Evolutionary conservation across 2,113 vertebrate species (phyloP), one percentile per base, ranked within the genome.

Genomic region (Myrmecobius fasciatus): DNA sequence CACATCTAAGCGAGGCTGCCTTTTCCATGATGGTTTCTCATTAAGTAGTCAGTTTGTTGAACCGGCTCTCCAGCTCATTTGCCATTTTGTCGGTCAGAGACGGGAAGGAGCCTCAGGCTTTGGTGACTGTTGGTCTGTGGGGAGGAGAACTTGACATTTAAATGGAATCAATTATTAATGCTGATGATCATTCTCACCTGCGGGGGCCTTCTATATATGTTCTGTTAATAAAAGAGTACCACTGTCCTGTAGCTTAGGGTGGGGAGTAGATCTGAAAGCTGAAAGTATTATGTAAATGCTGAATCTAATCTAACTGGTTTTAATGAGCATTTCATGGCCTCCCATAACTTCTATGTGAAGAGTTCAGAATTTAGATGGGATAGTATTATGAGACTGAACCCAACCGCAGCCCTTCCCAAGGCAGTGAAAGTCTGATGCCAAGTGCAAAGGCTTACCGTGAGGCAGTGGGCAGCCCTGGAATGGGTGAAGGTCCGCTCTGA

Each of bases 61-160:
- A 0, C 88, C 3, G 43, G 48, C 6, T 9, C 28, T 90, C 47
- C 54, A 54, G 52, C 25, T 25, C 5, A 1, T n/a, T 89, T 17
- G 22, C 53, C 11, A 25, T 52, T 94, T 89, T 49, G 2, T 94
- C 49, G 52, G 91, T 91, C 51, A 43, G n/a, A 93, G 54, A 28
- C 17, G n/a, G 92, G 52, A 56, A 22, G 89, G 89, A 94, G 56
- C 90, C 52, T 56, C 6, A 6, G 88, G 25, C 90, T 53, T 36
- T 49, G 36, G 20, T 93, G 92, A 3, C 89, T 89, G 92, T 96
- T 53, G 91, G 56, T 95, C 43, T 67, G 4, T 91, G 49, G 53
- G 88, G 60, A 91, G 24, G 94, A 31, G 90, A 93, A 83, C 92
- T 52, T 48, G 12, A 28, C 51, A 56, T 91, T 53, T 90, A 90